phyloP scores from a whole-genome alignment of 2,797 vertebrate species.

The Clarias fuscus region DNA sequence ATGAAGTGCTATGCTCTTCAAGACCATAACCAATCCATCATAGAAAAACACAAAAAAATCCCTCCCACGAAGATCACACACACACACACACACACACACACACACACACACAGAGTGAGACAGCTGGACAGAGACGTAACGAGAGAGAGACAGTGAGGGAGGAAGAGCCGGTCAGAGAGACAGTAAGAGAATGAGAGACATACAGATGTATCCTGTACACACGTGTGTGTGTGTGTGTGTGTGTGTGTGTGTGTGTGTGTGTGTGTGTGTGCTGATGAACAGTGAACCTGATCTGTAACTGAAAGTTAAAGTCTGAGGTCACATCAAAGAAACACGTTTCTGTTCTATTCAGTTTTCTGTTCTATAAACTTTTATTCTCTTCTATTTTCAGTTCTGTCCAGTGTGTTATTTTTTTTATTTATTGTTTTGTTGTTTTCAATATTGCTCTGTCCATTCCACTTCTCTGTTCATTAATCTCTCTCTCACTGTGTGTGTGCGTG shows the following conservation, averaged over 20 bases:
- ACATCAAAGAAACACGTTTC: neutral
- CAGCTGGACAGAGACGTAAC: too few relatives aligned
- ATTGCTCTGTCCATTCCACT: neutral
- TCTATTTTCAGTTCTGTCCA: too few relatives aligned
- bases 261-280: too few relatives aligned
- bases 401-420: neutral
- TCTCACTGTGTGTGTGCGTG: neutral
- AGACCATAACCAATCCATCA: neutral
- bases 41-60: too few relatives aligned
- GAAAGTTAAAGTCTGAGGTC: neutral
- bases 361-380: neutral
- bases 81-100: too few relatives aligned
- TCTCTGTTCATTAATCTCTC: neutral
- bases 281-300: neutral
- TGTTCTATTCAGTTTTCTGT: neutral
- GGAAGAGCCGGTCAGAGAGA: too few relatives aligned
- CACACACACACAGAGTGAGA: too few relatives aligned
- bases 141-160: neutral
- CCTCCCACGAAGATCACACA: slow-evolving; percentile 17
- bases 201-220: too few relatives aligned
- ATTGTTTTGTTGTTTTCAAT: neutral
- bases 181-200: too few relatives aligned
- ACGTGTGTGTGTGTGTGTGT: too few relatives aligned
- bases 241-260: too few relatives aligned
- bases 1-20: neutral